Conservation (phyloP, 2,888 invertebrate genomes). For the Nephrotoma guestfalica region DNA sequence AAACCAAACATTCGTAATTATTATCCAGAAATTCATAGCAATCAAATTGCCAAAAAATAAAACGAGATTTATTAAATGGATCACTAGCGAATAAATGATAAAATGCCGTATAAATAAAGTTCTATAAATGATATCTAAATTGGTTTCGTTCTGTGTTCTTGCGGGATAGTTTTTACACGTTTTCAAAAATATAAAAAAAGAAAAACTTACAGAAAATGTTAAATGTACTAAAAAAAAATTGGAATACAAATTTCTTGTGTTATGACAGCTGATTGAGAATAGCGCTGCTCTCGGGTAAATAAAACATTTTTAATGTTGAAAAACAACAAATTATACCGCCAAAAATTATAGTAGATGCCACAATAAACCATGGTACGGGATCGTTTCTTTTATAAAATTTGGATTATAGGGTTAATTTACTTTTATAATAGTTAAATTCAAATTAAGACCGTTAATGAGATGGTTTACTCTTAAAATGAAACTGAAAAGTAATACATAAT, state of each 20-base stretch:
- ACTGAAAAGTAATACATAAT: no score
- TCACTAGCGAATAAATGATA: not conserved
- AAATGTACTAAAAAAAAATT: not conserved
- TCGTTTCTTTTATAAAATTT: no score
- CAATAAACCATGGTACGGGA: not conserved
- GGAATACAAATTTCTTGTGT: not conserved
- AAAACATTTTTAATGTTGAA: not conserved
- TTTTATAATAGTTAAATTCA: no score
- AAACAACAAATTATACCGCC: not conserved
- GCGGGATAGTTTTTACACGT: not conserved
- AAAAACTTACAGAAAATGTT: not conserved
- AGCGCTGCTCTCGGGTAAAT: slow-evolving; percentile 1
- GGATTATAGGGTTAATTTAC: no score
- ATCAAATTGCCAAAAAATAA: not conserved
- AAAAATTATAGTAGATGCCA: not conserved
- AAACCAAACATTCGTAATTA: not conserved
- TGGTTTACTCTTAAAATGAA: no score
- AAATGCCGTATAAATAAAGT: not conserved
- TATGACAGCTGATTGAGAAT: slow-evolving; percentile 1
- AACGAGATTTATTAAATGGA: not conserved
- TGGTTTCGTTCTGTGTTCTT: not conserved
- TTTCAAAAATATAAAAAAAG: not conserved
- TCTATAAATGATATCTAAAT: not conserved
- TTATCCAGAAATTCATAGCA: not conserved
- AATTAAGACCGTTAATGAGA: no score